These are phyloP conservation scores for Biston stratarius DNA, from an alignment of 2,888 invertebrate genomes.

Conservation along the genomic window DNA sequence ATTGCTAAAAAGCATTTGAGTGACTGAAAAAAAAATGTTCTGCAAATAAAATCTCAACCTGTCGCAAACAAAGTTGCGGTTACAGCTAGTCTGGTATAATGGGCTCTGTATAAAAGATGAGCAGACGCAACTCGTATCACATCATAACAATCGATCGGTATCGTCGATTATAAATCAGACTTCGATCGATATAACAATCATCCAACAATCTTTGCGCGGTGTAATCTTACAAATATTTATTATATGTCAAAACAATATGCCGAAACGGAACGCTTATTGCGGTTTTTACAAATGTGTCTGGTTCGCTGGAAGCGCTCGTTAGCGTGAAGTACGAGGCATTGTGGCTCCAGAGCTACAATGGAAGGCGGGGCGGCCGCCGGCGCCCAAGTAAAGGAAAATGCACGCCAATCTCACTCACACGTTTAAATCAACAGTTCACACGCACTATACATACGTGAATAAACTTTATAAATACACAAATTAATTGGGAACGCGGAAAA, in stretches of 20 bases:
- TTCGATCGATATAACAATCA: slow-evolving; percentile 74
- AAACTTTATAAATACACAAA: slow-evolving; percentile 24
- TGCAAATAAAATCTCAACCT: too few species aligned
- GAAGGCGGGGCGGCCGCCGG: slow-evolving; percentile 76
- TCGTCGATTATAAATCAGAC: slow-evolving; percentile 13
- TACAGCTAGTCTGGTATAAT: too few species aligned
- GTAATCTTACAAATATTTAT: slow-evolving; percentile 85
- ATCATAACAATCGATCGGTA: not conserved
- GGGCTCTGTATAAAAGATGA: too few species aligned
- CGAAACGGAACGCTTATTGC: slow-evolving; percentile 84
- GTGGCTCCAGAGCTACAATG: slow-evolving; percentile 74
- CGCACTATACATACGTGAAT: slow-evolving; percentile 54
- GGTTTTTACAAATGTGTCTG: slow-evolving; percentile 85
- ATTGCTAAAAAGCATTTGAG: too few species aligned
- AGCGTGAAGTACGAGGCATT: slow-evolving; percentile 83
- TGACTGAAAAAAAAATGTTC: too few species aligned
- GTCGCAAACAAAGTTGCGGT: too few species aligned
- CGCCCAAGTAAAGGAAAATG: slow-evolving; percentile 67
- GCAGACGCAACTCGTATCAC: too few species aligned
- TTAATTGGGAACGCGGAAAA: too few species aligned
- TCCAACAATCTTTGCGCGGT: slow-evolving; percentile 72
- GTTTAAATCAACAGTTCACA: slow-evolving; percentile 72
- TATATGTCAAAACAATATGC: slow-evolving; percentile 87
- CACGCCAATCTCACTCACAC: slow-evolving; percentile 56
- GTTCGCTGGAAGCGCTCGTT: slow-evolving; percentile 83